phyloP scores from a whole-genome alignment of 2,797 vertebrate species.

The Dendrocincla fuliginosa region DNA sequence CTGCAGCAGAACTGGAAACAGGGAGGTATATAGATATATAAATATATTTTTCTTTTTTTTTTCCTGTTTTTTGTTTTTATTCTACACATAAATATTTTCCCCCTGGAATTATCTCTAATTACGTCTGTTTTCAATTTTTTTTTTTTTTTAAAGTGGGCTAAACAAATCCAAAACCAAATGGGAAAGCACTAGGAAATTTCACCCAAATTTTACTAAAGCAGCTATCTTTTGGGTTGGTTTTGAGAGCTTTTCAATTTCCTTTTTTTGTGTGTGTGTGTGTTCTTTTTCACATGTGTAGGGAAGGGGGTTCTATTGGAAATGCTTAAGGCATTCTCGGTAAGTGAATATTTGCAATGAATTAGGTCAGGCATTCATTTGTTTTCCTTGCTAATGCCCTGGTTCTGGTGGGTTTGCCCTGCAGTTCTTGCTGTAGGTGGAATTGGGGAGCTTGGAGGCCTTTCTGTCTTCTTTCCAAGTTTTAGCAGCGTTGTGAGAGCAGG shows the following conservation, averaged over 20 bases:
- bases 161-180: background rate
- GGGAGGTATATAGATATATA: background rate
- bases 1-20: conserved; percentile 56
- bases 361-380: conserved; percentile 20
- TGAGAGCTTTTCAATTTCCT: background rate
- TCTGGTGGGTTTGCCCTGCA: background rate
- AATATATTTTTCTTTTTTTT: background rate
- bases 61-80: background rate
- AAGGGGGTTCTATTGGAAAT: conserved; percentile 61
- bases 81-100: background rate
- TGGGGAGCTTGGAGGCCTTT: conserved; percentile 13
- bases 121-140: background rate
- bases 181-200: background rate
- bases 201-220: background rate
- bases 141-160: background rate
- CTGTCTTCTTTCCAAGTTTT: conserved; percentile 1
- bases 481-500: background rate
- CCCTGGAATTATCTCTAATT: conserved; percentile 32
- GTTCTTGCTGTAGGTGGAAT: background rate
- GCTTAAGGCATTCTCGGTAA: conserved; percentile 71
- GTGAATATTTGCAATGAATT: conserved; percentile 23
- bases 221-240: background rate
- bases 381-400: conserved; percentile 11
- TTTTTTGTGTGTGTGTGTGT: background rate
- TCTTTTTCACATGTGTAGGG: conserved; percentile 18